Conservation (phyloP, 2,797 vertebrate genomes). For the Podargus strigoides region DNA sequence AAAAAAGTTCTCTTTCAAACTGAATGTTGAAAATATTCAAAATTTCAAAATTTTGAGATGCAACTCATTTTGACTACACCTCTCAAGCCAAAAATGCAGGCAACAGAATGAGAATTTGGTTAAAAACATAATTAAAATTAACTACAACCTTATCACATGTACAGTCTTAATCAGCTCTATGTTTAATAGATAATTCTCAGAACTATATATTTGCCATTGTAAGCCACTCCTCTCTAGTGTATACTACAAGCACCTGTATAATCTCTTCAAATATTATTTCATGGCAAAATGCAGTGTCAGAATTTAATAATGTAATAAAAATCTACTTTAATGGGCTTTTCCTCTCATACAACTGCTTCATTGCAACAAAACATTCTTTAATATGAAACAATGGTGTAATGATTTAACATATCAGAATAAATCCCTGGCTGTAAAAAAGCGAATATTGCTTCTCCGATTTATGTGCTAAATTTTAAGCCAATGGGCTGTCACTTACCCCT, state of each 20-base stretch:
- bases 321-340: neutral
- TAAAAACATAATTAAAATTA: neutral
- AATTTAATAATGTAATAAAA: neutral
- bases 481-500: slow-evolving; percentile 3
- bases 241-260: neutral
- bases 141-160: neutral
- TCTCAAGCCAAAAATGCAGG: neutral
- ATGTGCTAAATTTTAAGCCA: slow-evolving; percentile 39
- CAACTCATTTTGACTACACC: neutral
- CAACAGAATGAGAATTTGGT: slow-evolving; percentile 20
- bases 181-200: neutral
- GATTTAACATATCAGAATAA: slow-evolving; percentile 50
- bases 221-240: neutral
- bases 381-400: slow-evolving; percentile 3
- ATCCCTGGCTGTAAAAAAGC: slow-evolving; percentile 8
- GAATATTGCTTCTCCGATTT: slow-evolving; percentile 25
- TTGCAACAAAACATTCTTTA: slow-evolving; percentile 32
- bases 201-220: neutral
- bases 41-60: neutral
- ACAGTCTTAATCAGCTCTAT: neutral
- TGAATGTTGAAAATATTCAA: neutral
- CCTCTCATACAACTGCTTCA: neutral
- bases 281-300: slow-evolving; percentile 18
- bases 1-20: neutral
- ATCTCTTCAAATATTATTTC: slow-evolving; percentile 27